Evolutionary conservation across 2,888 invertebrate species (phyloP).

Genomic region (Diploptera punctata): DNA sequence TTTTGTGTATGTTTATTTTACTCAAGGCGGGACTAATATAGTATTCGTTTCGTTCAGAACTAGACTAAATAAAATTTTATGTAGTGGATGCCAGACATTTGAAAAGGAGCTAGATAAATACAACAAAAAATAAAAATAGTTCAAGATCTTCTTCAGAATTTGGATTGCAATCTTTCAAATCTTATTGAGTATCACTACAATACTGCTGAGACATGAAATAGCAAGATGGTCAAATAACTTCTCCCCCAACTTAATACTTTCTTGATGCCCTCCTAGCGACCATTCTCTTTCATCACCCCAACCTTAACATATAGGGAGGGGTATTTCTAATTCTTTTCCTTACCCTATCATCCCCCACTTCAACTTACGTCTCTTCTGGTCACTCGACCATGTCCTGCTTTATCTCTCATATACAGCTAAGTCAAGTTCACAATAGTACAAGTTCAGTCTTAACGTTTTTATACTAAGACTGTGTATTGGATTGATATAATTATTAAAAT

Average conservation of each 20-base stretch:
- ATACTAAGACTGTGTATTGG: too few species aligned
- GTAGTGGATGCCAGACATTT: too few species aligned
- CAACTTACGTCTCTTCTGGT: slow-evolving; percentile 17
- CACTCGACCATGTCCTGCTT: slow-evolving; percentile 20
- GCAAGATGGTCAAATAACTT: background rate
- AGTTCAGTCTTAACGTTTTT: too few species aligned
- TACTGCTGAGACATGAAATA: background rate
- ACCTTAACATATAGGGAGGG: background rate
- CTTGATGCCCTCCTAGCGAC: background rate
- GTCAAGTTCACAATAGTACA: background rate
- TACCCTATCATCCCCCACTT: background rate
- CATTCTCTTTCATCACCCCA: background rate
- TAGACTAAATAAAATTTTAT: too few species aligned
- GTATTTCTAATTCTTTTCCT: slow-evolving; percentile 12
- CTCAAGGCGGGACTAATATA: too few species aligned
- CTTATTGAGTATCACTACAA: background rate
- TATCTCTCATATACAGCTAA: background rate
- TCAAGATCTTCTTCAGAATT: too few species aligned
- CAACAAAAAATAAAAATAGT: too few species aligned
- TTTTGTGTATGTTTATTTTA: too few species aligned
- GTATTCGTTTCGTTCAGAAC: too few species aligned
- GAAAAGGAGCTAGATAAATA: too few species aligned
- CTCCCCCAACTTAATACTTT: slow-evolving; percentile 1
- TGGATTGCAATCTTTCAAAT: too few species aligned
- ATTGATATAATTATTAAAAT: too few species aligned